phyloP scores from a whole-genome alignment of 2,888 invertebrate species.

The Xestia ashworthii region DNA sequence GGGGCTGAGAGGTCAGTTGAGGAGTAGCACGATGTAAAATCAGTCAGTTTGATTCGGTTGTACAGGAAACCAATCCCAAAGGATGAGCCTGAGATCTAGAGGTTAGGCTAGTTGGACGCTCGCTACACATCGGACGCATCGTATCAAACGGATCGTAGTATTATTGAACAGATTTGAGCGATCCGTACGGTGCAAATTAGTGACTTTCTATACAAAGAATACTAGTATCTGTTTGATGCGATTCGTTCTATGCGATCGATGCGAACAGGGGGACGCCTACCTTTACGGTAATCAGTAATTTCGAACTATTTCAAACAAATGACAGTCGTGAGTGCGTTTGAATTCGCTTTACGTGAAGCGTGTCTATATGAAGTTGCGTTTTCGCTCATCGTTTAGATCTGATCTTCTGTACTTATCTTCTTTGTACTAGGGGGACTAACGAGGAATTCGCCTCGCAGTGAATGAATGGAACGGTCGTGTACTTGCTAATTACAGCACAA shows the following conservation, averaged over 20 bases:
- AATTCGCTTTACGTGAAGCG: not conserved
- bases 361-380: not conserved
- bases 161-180: too few species aligned
- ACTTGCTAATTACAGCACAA: slow-evolving; percentile 49
- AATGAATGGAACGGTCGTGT: slow-evolving; percentile 57
- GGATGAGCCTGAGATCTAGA: not conserved
- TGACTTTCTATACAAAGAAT: too few species aligned
- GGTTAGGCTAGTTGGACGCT: too few species aligned
- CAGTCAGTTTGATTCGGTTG: not conserved
- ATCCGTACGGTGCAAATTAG: too few species aligned
- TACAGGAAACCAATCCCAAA: not conserved
- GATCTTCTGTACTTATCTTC: not conserved
- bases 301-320: not conserved
- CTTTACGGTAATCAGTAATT: too few species aligned
- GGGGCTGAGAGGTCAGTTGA: not conserved
- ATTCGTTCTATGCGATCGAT: too few species aligned
- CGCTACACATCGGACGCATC: too few species aligned
- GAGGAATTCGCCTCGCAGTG: slow-evolving; percentile 45
- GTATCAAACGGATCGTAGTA: too few species aligned
- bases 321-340: not conserved
- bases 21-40: not conserved
- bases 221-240: too few species aligned
- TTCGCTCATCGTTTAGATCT: not conserved
- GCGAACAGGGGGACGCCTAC: too few species aligned
- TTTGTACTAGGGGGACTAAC: not conserved